These are phyloP conservation scores for Microchirus variegatus DNA, from an alignment of 2,797 vertebrate species.

Conservation along the genomic window DNA sequence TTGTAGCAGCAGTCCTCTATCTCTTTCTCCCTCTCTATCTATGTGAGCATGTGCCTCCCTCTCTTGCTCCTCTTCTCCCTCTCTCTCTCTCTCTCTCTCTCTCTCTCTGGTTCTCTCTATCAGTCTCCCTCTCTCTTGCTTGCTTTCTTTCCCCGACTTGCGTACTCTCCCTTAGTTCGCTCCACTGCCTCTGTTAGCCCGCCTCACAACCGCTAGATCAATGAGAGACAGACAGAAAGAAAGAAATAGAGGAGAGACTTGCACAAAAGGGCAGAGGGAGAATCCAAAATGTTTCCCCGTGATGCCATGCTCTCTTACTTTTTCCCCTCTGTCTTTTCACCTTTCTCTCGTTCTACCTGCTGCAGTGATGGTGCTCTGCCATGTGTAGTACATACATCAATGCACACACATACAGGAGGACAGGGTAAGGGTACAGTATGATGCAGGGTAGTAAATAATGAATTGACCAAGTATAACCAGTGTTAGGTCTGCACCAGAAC, in stretches of 20 bases:
- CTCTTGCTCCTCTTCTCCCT: constrained; percentile 52
- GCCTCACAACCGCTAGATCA: constrained; percentile 70
- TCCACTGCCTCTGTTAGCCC: constrained; percentile 70
- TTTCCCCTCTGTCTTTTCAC: background rate
- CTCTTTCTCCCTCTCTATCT: constrained; percentile 45
- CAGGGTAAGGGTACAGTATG: constrained; percentile 14
- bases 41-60: constrained; percentile 51
- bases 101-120: constrained; percentile 2
- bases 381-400: constrained; percentile 2
- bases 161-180: constrained; percentile 60
- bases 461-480: constrained; percentile 39
- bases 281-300: constrained; percentile 12
- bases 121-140: constrained; percentile 8
- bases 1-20: constrained; percentile 68
- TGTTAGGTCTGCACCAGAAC: too few species aligned
- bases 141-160: constrained; percentile 24
- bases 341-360: constrained; percentile 15
- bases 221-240: constrained; percentile 55
- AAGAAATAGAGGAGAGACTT: constrained; percentile 44
- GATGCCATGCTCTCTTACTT: constrained; percentile 2
- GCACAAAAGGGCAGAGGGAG: constrained; percentile 24
- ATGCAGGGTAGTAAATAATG: constrained; percentile 22
- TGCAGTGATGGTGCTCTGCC: constrained; percentile 25
- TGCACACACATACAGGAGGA: background rate
- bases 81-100: constrained; percentile 43